Base-by-base conservation (phyloP, 2,797 vertebrate species). In the Gobio occitaniae region DNA sequence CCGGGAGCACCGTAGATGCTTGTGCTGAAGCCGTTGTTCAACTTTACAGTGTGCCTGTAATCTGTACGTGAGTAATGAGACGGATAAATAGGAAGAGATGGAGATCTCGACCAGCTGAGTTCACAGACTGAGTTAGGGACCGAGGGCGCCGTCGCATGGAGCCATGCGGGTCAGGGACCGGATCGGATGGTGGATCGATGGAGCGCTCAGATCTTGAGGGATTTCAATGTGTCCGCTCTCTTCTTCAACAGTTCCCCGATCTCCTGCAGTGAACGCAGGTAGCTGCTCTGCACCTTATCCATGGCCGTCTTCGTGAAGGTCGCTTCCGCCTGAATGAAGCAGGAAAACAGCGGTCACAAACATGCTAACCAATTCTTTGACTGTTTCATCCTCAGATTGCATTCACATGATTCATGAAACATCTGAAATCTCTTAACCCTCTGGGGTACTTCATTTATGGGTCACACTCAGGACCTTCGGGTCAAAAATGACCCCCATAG, bases 281-380 rank as follows among this genome's bases (percentile, higher is more conserved):
- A 99, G 93, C 98, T 99, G 95, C 93, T 97, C 93, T 98, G 97
- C 86, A 99, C 96, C 90, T 99, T 99, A 87, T 96, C 97, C 94
- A 97, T 95, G 82, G 96, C 97, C 88, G 95, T 94, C 94, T 96
- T 96, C 89, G 95, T 95, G 93, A 97, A 97, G 90, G 93, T 95
- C 87, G 89, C 95, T 91, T 98, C 97, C 88, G 96, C 97, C 98
- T 99, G 93, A 15, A 90, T 12, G 87, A 25, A 79, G 1, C 16
- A 8, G 61, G 9, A 72, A 19, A 68, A 66, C 17, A 17, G 4
- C 0, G 1, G 9, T 65, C 56, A 84, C 36, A 83, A 72, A 21
- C 1, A 29, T 16, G 56, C 69, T 29, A 36, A 5, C 72, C 7
- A 52, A n/a, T 9, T 21, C 29, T 13, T 47, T 6, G 71, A 32